A percentile compares a stretch with the other conserved stretches of the same genome.
These are phyloP conservation scores for Cephus rjabovi DNA, from an alignment of 2,888 invertebrate genomes.

Conservation along the genomic window DNA sequence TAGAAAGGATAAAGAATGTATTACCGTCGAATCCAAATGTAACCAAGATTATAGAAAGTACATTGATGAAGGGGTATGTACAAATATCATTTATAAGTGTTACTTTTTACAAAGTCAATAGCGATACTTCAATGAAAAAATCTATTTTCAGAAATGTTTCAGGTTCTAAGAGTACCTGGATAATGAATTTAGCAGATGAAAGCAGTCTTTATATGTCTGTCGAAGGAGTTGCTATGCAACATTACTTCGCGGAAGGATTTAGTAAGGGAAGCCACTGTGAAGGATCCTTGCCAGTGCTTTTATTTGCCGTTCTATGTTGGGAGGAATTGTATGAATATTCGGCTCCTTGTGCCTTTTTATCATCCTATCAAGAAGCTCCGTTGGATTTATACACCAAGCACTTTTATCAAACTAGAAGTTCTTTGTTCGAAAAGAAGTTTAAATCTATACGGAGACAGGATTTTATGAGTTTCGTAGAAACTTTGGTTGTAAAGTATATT, in stretches of 20 bases:
- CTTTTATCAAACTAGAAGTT: constrained; percentile 77
- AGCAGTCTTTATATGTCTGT: constrained; percentile 45
- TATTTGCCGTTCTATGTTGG: constrained; percentile 82
- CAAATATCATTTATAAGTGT: neutral
- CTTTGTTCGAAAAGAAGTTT: constrained; percentile 71
- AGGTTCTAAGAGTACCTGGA: constrained; percentile 52
- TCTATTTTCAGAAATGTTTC: constrained; percentile 27
- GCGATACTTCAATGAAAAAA: neutral
- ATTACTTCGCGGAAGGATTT: constrained; percentile 38
- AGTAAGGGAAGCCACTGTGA: constrained; percentile 74
- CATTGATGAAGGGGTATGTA: constrained; percentile 33
- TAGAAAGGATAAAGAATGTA: constrained; percentile 12
- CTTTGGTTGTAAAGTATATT: constrained; percentile 61
- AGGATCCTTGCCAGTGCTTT: constrained; percentile 72
- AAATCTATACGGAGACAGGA: constrained; percentile 58
- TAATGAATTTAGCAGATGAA: constrained; percentile 26
- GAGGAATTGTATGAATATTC: constrained; percentile 76
- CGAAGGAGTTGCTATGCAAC: constrained; percentile 48
- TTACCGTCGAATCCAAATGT: constrained; percentile 16
- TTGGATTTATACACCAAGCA: constrained; percentile 76
- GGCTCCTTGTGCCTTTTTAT: constrained; percentile 76
- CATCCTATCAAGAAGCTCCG: constrained; percentile 76
- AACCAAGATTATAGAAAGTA: constrained; percentile 27
- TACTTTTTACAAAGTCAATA: neutral
- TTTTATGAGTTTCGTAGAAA: constrained; percentile 63